Evolutionary conservation across 2,888 invertebrate genomes (phyloP), one percentile per base, ranked within the genome.

Genomic region (Brenthis hecate): DNA sequence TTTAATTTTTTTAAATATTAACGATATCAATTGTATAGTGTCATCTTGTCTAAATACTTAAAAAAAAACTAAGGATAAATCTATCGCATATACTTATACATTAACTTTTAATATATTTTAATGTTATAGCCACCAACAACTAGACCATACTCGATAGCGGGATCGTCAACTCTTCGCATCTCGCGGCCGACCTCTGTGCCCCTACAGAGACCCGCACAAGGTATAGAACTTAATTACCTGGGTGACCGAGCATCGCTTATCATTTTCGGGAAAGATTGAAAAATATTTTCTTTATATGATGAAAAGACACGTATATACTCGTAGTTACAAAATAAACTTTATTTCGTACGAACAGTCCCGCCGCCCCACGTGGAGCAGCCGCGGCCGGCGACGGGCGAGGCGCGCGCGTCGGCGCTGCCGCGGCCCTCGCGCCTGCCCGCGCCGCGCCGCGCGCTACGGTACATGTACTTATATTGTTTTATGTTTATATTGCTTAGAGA

Each of bases 341-440:
- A 14, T 56, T 36, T 16, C 2, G 11, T 43, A 1, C 36, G 36
- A 13, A 14, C 50, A 61, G 66, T 43, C 3, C 13, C 23, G 19
- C 43, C 55, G 8, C 60, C 66, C 0, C 68, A 74, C 19, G 71
- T 75, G 23, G 86, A 86, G 1, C 83, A 81, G 70, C 81, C 83
- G 11, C 81, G 89, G 13, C 83, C 87, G 0, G 70, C 75, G 67
- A 78, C 85, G 1, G 76, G 73, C 19, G 87, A 86, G 36, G 23
- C 80, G 32, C 83, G 87, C 0, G 69, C 72, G 58, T 89, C 91
- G 0, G 85, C 82, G 0, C 72, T 90, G 13, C 91, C 91, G n/a
- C 76, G 91, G 0, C 91, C 91, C 0, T 85, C 91, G 11, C 75
- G 91, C 2, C 77, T 91, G 28, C 91, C 91, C 2, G 91, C 87